These are phyloP conservation scores for Otolemur crassicaudatus DNA, from an alignment of 2,797 vertebrate species.

Conservation along the genomic window DNA sequence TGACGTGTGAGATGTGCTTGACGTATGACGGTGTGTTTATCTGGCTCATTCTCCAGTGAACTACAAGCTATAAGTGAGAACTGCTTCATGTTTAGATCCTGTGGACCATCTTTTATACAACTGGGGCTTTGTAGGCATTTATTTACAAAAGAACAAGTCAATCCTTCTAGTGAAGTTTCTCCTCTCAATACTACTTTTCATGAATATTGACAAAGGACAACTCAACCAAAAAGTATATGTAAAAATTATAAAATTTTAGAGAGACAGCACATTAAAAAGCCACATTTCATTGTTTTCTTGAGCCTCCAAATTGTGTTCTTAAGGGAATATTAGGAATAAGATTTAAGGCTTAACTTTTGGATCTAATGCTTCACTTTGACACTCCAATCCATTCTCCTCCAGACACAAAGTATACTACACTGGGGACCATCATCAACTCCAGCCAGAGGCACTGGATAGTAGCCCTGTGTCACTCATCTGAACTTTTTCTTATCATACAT, in stretches of 20 bases:
- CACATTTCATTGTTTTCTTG: background rate
- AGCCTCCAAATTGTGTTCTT: background rate
- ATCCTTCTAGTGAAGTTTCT: background rate
- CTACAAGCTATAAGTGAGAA: background rate
- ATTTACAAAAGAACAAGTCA: background rate
- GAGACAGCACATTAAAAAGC: background rate
- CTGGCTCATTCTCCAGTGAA: background rate
- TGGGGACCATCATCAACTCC: background rate
- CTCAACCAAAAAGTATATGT: background rate
- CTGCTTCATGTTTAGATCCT: background rate
- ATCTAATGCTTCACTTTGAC: background rate
- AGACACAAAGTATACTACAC: background rate
- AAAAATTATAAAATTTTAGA: conserved; percentile 8
- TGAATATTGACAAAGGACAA: background rate
- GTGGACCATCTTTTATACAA: background rate
- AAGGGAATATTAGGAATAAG: background rate
- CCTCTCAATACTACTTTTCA: background rate
- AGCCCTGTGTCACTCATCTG: background rate
- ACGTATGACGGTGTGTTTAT: background rate
- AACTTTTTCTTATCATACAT: background rate
- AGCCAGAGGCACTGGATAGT: background rate
- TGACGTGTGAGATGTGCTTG: background rate
- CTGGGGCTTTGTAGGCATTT: background rate
- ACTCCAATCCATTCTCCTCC: background rate
- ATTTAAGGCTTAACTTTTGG: background rate